Conservation (phyloP, 2,797 vertebrate species). For the Chrysocyon brachyurus region DNA sequence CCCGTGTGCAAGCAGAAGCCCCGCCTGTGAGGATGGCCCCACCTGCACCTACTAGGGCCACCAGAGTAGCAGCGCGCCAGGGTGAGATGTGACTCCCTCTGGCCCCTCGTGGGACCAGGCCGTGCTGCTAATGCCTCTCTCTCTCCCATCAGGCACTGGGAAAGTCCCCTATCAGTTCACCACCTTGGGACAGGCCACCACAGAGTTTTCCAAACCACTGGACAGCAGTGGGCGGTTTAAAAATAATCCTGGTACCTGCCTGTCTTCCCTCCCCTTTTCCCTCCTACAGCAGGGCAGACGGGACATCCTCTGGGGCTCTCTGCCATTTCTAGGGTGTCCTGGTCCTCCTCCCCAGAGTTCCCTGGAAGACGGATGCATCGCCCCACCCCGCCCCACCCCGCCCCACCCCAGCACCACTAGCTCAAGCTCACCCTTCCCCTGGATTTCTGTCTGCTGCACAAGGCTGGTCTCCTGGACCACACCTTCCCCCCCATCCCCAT, state of each 20-base stretch:
- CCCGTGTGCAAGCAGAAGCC: neutral
- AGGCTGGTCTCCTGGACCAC: neutral
- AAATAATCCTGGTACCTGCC: constrained; percentile 88
- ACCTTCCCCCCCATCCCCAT: rapidly evolving
- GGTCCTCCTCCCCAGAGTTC: constrained; percentile 37
- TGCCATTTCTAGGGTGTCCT: constrained; percentile 50
- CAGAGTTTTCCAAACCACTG: constrained; percentile 90
- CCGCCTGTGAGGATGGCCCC: rapidly evolving
- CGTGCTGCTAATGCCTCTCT: constrained; percentile 83
- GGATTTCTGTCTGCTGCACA: neutral
- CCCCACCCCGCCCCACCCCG: neutral
- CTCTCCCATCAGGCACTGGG: constrained; percentile 87
- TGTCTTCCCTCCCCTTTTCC: neutral
- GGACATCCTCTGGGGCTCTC: neutral
- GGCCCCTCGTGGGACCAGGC: neutral
- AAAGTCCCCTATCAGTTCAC: constrained; percentile 90
- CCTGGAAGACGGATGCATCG: constrained; percentile 5
- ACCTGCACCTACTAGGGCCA: rapidly evolving
- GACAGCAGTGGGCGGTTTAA: constrained; percentile 88
- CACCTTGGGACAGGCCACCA: constrained; percentile 89
- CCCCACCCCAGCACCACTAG: rapidly evolving
- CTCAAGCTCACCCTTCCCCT: neutral
- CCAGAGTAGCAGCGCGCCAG: rapidly evolving
- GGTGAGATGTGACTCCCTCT: neutral
- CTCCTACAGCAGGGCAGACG: constrained; percentile 50